Conservation (phyloP, 2,113 vertebrate species). For the Xiphias gladius region DNA sequence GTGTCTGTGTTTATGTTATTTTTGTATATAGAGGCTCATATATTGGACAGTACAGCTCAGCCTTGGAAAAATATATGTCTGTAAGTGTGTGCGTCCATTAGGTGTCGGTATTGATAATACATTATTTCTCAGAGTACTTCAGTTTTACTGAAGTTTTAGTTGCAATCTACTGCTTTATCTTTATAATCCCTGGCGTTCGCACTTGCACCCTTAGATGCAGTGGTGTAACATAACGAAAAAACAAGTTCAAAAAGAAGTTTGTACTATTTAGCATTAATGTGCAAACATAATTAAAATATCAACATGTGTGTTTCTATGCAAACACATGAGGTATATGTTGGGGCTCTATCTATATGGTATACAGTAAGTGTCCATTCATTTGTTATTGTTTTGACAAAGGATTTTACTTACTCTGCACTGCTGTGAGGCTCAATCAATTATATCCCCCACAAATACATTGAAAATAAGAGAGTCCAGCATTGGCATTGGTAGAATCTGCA, state of each 20-base stretch:
- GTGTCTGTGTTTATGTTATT: conserved; percentile 6
- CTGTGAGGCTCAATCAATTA: background rate
- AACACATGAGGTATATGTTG: background rate
- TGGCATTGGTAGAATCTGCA: background rate
- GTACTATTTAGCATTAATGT: background rate
- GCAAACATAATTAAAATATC: background rate
- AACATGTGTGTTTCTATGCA: background rate
- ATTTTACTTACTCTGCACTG: background rate
- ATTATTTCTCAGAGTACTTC: conserved; percentile 41
- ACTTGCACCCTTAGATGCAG: background rate
- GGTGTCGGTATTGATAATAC: conserved; percentile 48
- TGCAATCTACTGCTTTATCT: conserved; percentile 3
- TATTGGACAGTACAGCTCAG: conserved; percentile 13
- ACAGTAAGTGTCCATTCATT: background rate
- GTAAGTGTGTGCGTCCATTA: background rate
- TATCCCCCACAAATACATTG: background rate
- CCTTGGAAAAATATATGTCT: conserved; percentile 10
- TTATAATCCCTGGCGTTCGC: background rate
- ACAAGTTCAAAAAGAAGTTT: background rate
- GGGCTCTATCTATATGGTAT: background rate
- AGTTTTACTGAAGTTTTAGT: background rate
- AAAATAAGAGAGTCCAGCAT: background rate
- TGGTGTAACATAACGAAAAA: background rate
- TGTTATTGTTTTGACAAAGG: background rate
- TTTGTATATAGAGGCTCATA: background rate